Conservation (phyloP, 2,888 invertebrate species). For the Eupithecia centaureata region DNA sequence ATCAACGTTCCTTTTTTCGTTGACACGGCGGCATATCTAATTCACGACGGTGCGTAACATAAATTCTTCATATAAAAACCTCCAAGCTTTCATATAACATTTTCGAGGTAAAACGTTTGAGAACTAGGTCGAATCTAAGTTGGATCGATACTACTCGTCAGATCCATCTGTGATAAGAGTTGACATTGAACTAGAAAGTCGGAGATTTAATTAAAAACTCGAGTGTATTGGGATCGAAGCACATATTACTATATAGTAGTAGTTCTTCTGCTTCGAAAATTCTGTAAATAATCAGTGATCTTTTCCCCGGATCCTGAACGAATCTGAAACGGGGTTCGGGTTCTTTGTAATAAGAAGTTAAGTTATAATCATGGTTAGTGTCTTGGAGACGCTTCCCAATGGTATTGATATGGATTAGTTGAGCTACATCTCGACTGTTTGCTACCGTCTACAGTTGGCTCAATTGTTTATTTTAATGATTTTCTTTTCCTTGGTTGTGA, state of each 20-base stretch:
- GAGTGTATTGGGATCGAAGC: background rate
- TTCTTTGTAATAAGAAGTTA: too few relatives aligned
- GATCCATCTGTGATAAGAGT: conserved; percentile 12
- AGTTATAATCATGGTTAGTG: too few relatives aligned
- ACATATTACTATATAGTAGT: background rate
- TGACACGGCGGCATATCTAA: conserved; percentile 14
- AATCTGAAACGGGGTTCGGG: background rate
- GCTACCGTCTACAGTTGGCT: too few relatives aligned
- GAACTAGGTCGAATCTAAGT: conserved; percentile 7
- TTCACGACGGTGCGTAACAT: conserved; percentile 18
- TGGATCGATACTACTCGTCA: conserved; percentile 4
- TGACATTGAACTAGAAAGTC: conserved; percentile 13
- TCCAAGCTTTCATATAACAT: conserved; percentile 8
- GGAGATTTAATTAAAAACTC: conserved; percentile 10
- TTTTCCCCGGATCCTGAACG: background rate
- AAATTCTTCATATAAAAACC: conserved; percentile 17
- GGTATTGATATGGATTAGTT: too few relatives aligned
- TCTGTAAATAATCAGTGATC: background rate
- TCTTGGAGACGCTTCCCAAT: too few relatives aligned
- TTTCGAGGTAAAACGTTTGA: conserved; percentile 6
- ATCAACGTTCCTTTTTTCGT: conserved; percentile 16
- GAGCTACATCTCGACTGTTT: too few relatives aligned
- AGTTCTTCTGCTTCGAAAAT: background rate
- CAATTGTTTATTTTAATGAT: too few relatives aligned
- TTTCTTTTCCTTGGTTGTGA: too few relatives aligned